Evolutionary conservation across 2,113 vertebrate genomes (phyloP).

Genomic region (Thunnus maccoyii): DNA sequence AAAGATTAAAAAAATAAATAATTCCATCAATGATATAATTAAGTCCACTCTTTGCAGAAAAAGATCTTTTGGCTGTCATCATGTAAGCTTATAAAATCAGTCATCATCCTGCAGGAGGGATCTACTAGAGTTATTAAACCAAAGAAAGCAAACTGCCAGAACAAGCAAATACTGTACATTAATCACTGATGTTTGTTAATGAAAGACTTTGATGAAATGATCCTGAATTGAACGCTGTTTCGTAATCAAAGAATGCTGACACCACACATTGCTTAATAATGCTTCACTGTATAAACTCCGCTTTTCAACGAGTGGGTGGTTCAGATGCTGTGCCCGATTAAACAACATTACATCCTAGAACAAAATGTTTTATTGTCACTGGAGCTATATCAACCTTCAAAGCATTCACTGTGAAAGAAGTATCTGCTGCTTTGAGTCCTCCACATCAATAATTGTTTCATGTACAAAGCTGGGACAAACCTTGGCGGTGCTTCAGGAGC

Average conservation of each 20-base stretch:
- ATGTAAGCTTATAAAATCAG: slow-evolving; percentile 2
- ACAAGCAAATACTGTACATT: slow-evolving; percentile 9
- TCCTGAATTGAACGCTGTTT: neutral
- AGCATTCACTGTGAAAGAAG: neutral
- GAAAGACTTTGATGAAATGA: neutral
- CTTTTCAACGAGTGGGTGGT: neutral
- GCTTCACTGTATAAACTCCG: neutral
- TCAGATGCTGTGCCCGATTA: neutral
- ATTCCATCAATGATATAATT: neutral
- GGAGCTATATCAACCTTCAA: neutral
- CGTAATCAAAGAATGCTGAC: neutral
- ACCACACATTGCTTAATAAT: neutral
- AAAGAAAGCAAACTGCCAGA: neutral
- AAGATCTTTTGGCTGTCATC: neutral
- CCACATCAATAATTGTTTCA: neutral
- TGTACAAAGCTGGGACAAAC: neutral
- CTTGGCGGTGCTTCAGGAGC: neutral
- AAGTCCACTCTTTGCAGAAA: neutral
- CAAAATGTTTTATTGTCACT: neutral
- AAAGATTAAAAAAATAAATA: neutral
- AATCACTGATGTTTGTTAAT: slow-evolving; percentile 10
- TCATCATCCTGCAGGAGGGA: slow-evolving; percentile 14
- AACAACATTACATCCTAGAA: neutral
- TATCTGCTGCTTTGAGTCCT: neutral
- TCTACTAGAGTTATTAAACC: slow-evolving; percentile 40